Percentiles rank a stretch among this genome's conserved stretches.
These are phyloP conservation scores for Pluvialis apricaria DNA, from an alignment of 2,113 vertebrate species.

Conservation along the genomic window DNA sequence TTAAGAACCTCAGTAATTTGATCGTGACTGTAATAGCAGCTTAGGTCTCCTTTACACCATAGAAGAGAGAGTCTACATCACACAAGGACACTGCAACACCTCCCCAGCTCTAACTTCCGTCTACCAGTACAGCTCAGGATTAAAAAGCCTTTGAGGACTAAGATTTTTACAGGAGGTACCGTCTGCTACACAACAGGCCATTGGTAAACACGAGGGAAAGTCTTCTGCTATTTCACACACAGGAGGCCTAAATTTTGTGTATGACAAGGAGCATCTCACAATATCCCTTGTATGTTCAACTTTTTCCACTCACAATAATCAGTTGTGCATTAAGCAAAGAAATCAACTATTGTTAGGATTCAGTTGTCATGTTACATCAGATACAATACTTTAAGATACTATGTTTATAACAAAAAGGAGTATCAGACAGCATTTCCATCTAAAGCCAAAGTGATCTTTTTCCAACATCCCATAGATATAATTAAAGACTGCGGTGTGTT, in stretches of 20 bases:
- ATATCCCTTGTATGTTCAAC: neutral
- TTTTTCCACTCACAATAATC: neutral
- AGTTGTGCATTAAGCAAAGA: neutral
- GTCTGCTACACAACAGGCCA: neutral
- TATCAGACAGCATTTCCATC: neutral
- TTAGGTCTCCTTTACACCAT: neutral
- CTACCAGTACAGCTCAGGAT: neutral
- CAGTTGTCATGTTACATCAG: neutral
- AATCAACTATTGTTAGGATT: neutral
- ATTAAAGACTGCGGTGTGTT: neutral
- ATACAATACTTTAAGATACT: neutral
- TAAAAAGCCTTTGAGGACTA: neutral
- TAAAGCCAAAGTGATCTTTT: neutral
- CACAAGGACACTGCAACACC: neutral
- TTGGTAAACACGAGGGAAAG: neutral
- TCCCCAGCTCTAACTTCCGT: neutral
- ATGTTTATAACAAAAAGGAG: neutral
- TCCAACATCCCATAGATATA: fast-evolving
- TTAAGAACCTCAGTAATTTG: neutral
- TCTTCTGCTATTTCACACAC: neutral
- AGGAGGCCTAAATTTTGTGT: neutral
- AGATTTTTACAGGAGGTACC: neutral
- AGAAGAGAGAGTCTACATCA: neutral
- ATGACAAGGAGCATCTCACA: neutral
- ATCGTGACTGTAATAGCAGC: neutral